Percentiles rank a stretch among this genome's conserved stretches.
Conservation (phyloP, 1,140 invertebrate species). For the Heliconius melpomene region DNA sequence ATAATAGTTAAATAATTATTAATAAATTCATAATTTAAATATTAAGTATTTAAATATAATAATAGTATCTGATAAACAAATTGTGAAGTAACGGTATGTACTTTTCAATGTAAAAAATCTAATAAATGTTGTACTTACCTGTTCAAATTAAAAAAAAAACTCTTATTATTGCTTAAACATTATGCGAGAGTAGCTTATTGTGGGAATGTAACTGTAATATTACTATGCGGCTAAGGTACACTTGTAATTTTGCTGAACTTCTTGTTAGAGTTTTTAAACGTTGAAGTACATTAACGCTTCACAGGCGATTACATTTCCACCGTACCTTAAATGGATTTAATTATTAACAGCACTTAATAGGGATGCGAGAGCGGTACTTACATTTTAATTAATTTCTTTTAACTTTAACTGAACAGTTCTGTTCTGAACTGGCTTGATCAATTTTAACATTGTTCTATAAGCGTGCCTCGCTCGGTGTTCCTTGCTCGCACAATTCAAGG, state of each 20-base stretch:
- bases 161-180: background rate
- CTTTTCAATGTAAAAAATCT: background rate
- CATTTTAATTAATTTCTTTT: slow-evolving; percentile 22
- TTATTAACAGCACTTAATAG: slow-evolving; percentile 17
- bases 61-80: background rate
- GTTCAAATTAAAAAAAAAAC: background rate
- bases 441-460: slow-evolving; percentile 44
- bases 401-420: background rate
- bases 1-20: slow-evolving; percentile 3
- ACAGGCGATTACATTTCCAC: slow-evolving; percentile 22
- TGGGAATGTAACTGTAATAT: slow-evolving; percentile 5
- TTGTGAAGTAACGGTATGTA: background rate
- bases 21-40: background rate
- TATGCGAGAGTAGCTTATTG: background rate
- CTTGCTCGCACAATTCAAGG: slow-evolving; percentile 41
- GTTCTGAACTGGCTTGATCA: background rate
- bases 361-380: background rate
- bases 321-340: slow-evolving; percentile 14
- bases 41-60: background rate
- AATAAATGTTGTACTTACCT: background rate
- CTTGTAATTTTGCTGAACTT: background rate
- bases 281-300: slow-evolving; percentile 17
- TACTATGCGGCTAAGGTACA: background rate
- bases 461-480: background rate
- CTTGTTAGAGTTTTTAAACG: slow-evolving; percentile 8